Percentiles rank a stretch among this genome's conserved stretches.
These are phyloP conservation scores for Epinephelus fuscoguttatus DNA, from an alignment of 2,113 vertebrate species.

Conservation along the genomic window DNA sequence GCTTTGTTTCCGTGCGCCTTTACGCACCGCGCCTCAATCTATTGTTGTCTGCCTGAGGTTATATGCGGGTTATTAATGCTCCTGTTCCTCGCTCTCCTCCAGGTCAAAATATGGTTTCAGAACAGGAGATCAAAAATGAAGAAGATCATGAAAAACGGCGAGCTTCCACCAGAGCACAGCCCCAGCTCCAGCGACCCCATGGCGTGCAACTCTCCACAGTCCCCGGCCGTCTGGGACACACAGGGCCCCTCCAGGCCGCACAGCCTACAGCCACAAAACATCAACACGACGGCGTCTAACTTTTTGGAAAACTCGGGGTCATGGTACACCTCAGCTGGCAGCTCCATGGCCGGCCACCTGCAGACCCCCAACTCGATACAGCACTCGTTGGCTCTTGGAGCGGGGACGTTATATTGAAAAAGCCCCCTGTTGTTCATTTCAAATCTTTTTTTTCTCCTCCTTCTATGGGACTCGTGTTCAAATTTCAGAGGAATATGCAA, in stretches of 20 bases:
- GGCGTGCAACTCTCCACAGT: conserved; percentile 99
- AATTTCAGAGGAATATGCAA: conserved; percentile 92
- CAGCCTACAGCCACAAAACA: conserved; percentile 90
- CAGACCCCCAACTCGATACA: conserved; percentile 94
- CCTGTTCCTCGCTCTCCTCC: not conserved
- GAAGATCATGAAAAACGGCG: conserved; percentile 99
- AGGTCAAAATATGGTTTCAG: conserved; percentile 99
- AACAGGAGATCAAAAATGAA: conserved; percentile 99
- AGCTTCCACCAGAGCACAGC: conserved; percentile 97
- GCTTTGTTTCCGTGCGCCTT: conserved; percentile 32
- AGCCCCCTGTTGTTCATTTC: conserved; percentile 69
- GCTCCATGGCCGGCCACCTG: conserved; percentile 91
- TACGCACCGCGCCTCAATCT: conserved; percentile 24
- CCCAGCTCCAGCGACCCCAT: conserved; percentile 99
- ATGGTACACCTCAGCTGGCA: conserved; percentile 91
- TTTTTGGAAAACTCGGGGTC: conserved; percentile 94
- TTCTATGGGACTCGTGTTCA: conserved; percentile 92
- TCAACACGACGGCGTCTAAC: conserved; percentile 91
- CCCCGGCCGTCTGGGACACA: conserved; percentile 98
- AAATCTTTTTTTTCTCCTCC: conserved; percentile 56
- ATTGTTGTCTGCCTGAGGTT: not conserved
- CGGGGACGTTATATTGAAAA: conserved; percentile 98
- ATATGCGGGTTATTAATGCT: not conserved
- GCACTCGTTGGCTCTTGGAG: conserved; percentile 95
- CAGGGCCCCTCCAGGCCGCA: conserved; percentile 90